Evolutionary conservation across 2,797 vertebrate species (phyloP).

Genomic region (Tapera naevia): DNA sequence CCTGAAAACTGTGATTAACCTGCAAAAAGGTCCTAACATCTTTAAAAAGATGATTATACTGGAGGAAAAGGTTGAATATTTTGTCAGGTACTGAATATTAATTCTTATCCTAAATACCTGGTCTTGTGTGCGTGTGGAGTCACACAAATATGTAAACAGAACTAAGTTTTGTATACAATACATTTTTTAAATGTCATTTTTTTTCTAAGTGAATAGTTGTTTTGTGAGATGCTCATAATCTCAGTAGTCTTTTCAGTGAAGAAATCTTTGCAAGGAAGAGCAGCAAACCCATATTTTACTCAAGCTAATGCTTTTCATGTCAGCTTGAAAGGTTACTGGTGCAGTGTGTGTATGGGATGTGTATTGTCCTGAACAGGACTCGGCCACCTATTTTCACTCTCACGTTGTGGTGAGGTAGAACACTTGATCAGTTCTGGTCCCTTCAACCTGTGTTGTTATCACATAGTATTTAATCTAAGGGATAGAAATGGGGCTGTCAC

Average conservation of each 20-base stretch:
- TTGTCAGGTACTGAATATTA: slow-evolving; percentile 19
- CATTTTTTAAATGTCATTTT: not conserved
- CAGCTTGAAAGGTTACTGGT: not conserved
- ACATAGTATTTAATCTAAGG: not conserved
- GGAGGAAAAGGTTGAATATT: slow-evolving; percentile 16
- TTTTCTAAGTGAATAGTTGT: not conserved
- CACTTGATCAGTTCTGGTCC: not conserved
- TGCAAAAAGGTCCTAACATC: slow-evolving; percentile 39
- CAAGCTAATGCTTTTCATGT: not conserved
- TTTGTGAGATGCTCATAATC: not conserved
- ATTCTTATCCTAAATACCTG: not conserved
- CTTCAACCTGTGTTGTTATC: slow-evolving; percentile 4
- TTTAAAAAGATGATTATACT: slow-evolving; percentile 55
- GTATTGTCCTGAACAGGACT: not conserved
- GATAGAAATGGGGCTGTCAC: not conserved
- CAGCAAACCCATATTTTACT: not conserved
- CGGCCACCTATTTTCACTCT: not conserved
- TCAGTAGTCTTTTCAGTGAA: not conserved
- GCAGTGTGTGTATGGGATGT: not conserved
- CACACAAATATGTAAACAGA: not conserved
- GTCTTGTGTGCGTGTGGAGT: not conserved
- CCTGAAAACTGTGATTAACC: slow-evolving; percentile 60
- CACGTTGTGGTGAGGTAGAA: not conserved
- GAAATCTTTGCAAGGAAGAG: not conserved
- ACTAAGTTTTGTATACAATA: not conserved